phyloP scores from a whole-genome alignment of 2,797 vertebrate species.

The Peromyscus melanophrys region DNA sequence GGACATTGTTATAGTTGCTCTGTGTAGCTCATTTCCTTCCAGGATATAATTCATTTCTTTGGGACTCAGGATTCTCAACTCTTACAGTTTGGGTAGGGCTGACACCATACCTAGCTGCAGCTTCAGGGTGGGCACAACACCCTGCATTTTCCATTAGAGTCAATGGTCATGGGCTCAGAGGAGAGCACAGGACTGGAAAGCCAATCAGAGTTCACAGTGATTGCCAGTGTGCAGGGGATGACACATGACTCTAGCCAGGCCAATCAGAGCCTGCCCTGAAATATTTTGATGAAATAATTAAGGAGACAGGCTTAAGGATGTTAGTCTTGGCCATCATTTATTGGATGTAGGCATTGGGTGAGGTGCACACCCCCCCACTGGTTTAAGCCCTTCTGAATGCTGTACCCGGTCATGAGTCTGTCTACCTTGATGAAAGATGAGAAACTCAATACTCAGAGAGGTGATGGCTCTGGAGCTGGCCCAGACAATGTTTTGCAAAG shows the following conservation, averaged over 20 bases:
- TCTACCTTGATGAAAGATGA: not conserved
- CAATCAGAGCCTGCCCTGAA: not conserved
- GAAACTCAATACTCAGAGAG: accelerated
- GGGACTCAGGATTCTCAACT: not conserved
- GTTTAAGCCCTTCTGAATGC: accelerated
- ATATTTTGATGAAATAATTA: not conserved
- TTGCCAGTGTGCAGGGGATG: not conserved
- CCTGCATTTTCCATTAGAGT: not conserved
- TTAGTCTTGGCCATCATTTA: accelerated
- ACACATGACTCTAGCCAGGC: not conserved
- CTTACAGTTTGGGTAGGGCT: accelerated
- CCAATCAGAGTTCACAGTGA: not conserved
- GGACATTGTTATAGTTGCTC: accelerated
- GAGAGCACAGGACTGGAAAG: not conserved
- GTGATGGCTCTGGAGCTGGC: accelerated
- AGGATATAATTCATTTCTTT: not conserved
- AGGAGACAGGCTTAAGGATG: not conserved
- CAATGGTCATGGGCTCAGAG: not conserved
- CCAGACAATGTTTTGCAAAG: not conserved
- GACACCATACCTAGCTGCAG: accelerated
- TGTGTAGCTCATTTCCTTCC: not conserved
- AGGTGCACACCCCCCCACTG: accelerated
- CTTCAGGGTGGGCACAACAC: not conserved
- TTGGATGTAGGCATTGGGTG: accelerated
- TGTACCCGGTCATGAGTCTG: accelerated